Conservation (phyloP, 2,797 vertebrate genomes). For the Acropternis orthonyx region DNA sequence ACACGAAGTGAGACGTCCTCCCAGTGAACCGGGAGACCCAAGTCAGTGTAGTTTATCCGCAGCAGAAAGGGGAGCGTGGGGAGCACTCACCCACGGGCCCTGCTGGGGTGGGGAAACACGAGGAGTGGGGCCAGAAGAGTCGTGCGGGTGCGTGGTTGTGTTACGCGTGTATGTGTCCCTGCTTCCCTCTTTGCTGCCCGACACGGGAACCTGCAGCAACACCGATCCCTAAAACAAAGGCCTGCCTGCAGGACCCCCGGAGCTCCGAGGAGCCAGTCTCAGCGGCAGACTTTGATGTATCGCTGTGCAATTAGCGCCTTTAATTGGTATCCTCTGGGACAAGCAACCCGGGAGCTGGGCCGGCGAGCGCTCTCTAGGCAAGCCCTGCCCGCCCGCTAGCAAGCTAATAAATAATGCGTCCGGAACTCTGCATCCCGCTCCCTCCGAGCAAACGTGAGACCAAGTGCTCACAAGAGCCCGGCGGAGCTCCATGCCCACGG, state of each 20-base stretch:
- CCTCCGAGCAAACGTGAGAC: neutral
- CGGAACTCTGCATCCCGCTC: neutral
- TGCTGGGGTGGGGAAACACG: neutral
- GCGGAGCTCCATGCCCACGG: neutral
- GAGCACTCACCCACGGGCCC: rapidly evolving
- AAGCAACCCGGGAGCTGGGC: slow-evolving; percentile 55
- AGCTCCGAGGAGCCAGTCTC: slow-evolving; percentile 67
- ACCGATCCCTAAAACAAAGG: slow-evolving; percentile 73
- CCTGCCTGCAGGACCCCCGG: slow-evolving; percentile 54
- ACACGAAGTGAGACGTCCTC: neutral
- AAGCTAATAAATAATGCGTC: slow-evolving; percentile 59
- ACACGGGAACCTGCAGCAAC: neutral
- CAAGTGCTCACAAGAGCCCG: neutral
- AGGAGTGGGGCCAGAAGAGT: rapidly evolving
- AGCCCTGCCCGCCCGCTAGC: slow-evolving; percentile 13
- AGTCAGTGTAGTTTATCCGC: rapidly evolving
- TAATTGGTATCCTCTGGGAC: slow-evolving; percentile 82
- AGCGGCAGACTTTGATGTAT: slow-evolving; percentile 79
- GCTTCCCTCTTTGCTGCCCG: neutral
- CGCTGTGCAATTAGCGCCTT: slow-evolving; percentile 83
- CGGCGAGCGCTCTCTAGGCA: slow-evolving; percentile 31
- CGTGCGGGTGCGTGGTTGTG: neutral
- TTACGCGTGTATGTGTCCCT: neutral
- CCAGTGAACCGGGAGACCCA: rapidly evolving
- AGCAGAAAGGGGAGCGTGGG: neutral